A percentile compares a stretch with the other conserved stretches of the same genome.
These are phyloP conservation scores for Cantharis flavilabris DNA, from an alignment of 2,888 invertebrate species.

Conservation along the genomic window DNA sequence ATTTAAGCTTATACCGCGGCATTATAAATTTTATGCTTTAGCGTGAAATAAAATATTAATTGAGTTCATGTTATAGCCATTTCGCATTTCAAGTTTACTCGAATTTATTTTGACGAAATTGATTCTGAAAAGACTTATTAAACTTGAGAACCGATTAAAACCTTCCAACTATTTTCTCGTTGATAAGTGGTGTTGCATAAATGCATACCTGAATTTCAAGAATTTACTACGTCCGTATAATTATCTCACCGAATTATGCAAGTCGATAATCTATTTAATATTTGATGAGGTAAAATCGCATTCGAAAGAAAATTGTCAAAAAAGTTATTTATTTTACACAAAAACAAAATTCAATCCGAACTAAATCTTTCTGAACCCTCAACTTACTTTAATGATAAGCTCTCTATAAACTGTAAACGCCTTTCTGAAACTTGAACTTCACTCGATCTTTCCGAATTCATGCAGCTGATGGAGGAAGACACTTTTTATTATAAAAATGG, in stretches of 20 bases:
- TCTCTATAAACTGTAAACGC: not conserved
- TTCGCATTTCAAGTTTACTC: not conserved
- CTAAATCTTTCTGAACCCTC: not conserved
- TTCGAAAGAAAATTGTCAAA: not conserved
- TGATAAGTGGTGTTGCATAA: not conserved
- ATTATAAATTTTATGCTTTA: not conserved
- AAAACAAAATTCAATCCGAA: not conserved
- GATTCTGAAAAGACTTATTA: not conserved
- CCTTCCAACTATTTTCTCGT: not conserved
- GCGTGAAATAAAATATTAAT: not conserved
- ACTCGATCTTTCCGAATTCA: not conserved
- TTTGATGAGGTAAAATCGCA: not conserved
- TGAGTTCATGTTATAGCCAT: not conserved
- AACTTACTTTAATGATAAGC: conserved; percentile 1
- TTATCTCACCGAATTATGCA: not conserved
- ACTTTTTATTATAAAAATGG: not conserved
- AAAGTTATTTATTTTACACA: not conserved
- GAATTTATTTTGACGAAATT: not conserved
- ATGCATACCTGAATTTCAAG: not conserved
- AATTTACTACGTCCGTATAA: not conserved
- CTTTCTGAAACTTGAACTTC: not conserved
- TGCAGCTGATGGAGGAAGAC: not conserved
- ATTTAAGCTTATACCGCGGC: not conserved
- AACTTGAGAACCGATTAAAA: not conserved
- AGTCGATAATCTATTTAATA: not conserved